Base-by-base conservation (phyloP, 2,113 vertebrate genomes). In the Phrynocephalus versicolor region DNA sequence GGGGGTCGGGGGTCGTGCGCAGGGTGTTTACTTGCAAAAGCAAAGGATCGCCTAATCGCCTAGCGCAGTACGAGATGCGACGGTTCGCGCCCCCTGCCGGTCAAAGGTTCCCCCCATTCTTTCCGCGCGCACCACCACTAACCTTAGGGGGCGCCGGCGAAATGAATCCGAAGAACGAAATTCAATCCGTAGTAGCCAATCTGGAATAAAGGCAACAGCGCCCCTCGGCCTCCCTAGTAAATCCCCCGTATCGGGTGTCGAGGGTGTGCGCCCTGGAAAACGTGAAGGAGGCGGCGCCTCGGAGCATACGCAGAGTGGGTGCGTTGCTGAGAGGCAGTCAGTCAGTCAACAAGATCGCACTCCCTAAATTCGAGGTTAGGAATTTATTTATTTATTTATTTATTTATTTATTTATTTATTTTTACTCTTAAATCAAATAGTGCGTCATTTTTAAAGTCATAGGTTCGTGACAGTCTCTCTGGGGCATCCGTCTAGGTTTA, bases 81-180 rank as follows among this genome's bases (percentile, higher is more conserved):
- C 19, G 51, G 33, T 7, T 25, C 79, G 85, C 71, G 79, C 79
- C 79, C 60, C 79, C 73, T 77, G n/a, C 19, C 39, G 85, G 79
- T 19, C 45, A 16, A n/a, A 76, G 16, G 27, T 71, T 37, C 33
- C 27, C 72, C 5, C 1, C 7, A 3, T 35, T 13, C 35, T 7
- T 2, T 6, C 33, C 45, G 0, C 70, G 5, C 45, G 5, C 41
- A 25, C 15, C 6, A 8, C 30, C 45, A n/a, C n/a, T 64, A 67
- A 21, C 9, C 27, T 16, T 33, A 57, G 69, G 51, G 67, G 81
- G 33, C 67, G 51, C 58, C 37, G 33, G 51, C 69, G 15, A 37
- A 79, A 27, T 33, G 58, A 72, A 35, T 16, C 79, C 16, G 19
- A 10, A 16, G n/a, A 71, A 14, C 64, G 18, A n/a, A 35, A 57